These are phyloP conservation scores for Cotesia typhae DNA, from an alignment of 1,140 invertebrate genomes.

Conservation along the genomic window DNA sequence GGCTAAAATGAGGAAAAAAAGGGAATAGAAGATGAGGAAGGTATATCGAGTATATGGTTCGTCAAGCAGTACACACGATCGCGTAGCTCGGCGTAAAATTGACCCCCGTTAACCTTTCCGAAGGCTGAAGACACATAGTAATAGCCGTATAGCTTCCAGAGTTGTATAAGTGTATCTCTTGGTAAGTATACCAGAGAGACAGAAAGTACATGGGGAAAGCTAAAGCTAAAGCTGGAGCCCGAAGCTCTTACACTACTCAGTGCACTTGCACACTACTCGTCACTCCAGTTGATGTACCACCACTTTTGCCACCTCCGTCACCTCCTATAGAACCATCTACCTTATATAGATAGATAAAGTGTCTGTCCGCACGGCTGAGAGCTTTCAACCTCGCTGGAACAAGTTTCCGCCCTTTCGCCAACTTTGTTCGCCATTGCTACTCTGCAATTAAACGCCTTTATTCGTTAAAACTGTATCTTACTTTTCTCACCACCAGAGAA, in stretches of 20 bases:
- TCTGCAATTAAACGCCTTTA: conserved; percentile 24
- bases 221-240: background rate
- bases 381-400: conserved; percentile 13
- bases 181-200: conserved; percentile 3
- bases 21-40: no score
- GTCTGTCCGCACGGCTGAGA: background rate
- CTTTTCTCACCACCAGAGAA: background rate
- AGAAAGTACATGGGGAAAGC: background rate
- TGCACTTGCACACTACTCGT: no score
- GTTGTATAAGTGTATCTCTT: no score
- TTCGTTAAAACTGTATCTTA: background rate
- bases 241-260: no score
- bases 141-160: background rate
- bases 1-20: background rate
- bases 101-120: conserved; percentile 34
- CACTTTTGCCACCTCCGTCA: no score
- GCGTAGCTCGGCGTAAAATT: conserved; percentile 32
- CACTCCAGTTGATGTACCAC: conserved; percentile 2
- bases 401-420: conserved; percentile 17
- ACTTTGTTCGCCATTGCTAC: conserved; percentile 16
- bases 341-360: conserved; percentile 9
- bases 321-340: background rate
- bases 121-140: background rate
- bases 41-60: background rate
- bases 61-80: conserved; percentile 15